These are phyloP conservation scores for Nyctereutes procyonoides DNA, from an alignment of 2,113 vertebrate genomes.

Conservation along the genomic window DNA sequence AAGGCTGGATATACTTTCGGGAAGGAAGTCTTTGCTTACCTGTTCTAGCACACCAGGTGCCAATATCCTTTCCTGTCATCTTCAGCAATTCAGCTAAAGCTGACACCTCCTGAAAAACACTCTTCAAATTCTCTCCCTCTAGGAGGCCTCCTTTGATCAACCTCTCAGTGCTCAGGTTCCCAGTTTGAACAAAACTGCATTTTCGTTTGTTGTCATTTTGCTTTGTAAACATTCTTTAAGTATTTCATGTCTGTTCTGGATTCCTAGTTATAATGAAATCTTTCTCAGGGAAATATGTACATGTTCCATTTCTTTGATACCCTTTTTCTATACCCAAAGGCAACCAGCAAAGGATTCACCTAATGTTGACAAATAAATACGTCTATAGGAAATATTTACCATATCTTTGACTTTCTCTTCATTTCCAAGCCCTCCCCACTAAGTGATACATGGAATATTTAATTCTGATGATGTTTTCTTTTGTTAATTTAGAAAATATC, in stretches of 20 bases:
- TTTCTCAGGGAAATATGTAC: not conserved
- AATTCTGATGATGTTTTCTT: not conserved
- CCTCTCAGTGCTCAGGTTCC: not conserved
- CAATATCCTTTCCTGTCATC: not conserved
- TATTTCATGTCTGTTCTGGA: not conserved
- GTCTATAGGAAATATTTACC: not conserved
- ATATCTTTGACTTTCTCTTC: not conserved
- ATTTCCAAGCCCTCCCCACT: not conserved
- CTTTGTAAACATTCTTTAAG: not conserved
- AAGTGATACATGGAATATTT: not conserved
- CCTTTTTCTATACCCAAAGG: not conserved
- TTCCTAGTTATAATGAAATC: not conserved
- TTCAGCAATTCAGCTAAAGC: not conserved
- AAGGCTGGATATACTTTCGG: no score
- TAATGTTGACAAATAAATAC: not conserved
- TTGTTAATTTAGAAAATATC: conserved; percentile 16
- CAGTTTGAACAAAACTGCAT: not conserved
- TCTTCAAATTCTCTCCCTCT: not conserved
- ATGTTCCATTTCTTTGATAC: not conserved
- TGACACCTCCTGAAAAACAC: not conserved
- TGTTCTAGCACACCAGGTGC: not conserved
- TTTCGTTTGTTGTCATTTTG: not conserved
- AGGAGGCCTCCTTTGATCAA: not conserved
- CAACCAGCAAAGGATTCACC: not conserved
- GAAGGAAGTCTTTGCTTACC: no score